These are phyloP conservation scores for Cariama cristata DNA, from an alignment of 2,113 vertebrate genomes.

Conservation along the genomic window DNA sequence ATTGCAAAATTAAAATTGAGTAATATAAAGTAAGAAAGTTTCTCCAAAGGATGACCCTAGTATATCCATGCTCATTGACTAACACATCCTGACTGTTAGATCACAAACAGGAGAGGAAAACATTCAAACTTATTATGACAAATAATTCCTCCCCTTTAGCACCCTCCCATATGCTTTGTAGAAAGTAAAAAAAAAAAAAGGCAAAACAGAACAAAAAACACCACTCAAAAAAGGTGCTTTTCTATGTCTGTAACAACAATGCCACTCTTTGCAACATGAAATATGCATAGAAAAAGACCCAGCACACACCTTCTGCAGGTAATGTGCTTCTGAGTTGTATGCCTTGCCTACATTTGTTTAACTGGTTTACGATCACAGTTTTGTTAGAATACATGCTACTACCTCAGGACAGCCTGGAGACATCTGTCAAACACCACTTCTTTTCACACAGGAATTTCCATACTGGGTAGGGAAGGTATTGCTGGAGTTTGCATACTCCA, in stretches of 20 bases:
- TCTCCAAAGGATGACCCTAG: background rate
- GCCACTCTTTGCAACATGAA: background rate
- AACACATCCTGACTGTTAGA: background rate
- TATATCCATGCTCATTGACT: background rate
- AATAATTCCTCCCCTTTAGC: background rate
- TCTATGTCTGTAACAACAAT: background rate
- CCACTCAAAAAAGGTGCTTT: background rate
- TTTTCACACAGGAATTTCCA: background rate
- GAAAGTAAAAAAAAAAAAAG: background rate
- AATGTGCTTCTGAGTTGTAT: background rate
- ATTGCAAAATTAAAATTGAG: background rate
- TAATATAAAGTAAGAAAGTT: background rate
- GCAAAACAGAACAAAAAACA: too few relatives aligned
- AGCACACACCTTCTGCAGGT: background rate
- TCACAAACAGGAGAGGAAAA: background rate
- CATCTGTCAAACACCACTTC: background rate
- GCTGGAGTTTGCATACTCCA: background rate
- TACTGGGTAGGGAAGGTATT: background rate
- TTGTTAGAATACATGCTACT: background rate
- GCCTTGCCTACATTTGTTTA: background rate
- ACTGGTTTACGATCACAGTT: background rate
- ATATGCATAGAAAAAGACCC: background rate
- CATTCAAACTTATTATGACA: background rate
- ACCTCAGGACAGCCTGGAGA: background rate
- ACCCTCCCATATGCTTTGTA: background rate